Base-by-base conservation (phyloP, 2,797 vertebrate species). In the Atherinosoma microstoma region DNA sequence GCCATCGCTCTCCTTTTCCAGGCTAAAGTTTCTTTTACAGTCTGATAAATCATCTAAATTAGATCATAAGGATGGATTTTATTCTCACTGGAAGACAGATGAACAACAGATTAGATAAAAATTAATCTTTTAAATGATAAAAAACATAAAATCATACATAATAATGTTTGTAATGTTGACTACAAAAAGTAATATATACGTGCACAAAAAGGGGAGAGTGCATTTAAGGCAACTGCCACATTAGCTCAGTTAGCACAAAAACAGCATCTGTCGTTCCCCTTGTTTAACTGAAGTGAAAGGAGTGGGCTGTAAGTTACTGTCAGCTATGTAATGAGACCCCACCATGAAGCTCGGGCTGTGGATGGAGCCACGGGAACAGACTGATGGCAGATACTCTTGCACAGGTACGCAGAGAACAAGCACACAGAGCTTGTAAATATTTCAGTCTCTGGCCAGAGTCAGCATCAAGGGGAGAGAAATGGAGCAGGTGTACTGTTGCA, bases 161-260 rank as follows among this genome's bases (percentile, higher is more conserved):
- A 83, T 67, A 82, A 34, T 32, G 29, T 7, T 30, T 57, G 29
- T 30, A 18, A 29, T 57, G 16, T 18, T 6, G 6, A 18, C 12
- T 15, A 54, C 22, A 67, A 57, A 89, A 84, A 68, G 58, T 35
- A 81, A 83, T 29, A 67, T 29, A 67, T 61, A 70, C 32, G 66
- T 29, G 42, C 29, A 47, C 51, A 58, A 56, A 69, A 63, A 2
- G 16, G 76, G 79, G 75, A 65, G 73, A 82, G 80, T 79, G 83
- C 74, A 85, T 92, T 92, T 93, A 92, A 91, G 91, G 91, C 90
- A 88, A 91, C 86, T 87, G 83, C 85, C 89, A 51, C 20, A 82
- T 82, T 74, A 87, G 87, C 82, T 83, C 88, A 87, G 82, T 88
- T 84, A 86, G 89, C 89, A 88, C 89, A 79, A 80, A 87, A 85